Evolutionary conservation across 2,888 invertebrate species (phyloP).

Genomic region (Parochlus steinenii): DNA sequence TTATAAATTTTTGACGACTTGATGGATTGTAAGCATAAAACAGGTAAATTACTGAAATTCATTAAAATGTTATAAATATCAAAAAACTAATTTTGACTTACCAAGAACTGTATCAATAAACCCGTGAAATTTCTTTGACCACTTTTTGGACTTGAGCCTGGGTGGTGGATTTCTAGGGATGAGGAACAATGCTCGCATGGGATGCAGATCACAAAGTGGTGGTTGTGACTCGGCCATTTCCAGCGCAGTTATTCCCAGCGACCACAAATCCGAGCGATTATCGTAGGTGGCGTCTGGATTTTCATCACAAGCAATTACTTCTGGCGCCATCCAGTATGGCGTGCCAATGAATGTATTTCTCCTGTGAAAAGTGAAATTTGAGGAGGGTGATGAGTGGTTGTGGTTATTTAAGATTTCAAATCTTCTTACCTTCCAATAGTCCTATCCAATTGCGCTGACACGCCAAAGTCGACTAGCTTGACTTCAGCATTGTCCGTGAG

Average conservation of each 20-base stretch:
- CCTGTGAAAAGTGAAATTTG: too few species aligned
- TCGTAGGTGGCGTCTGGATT: conserved; percentile 99
- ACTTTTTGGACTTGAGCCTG: conserved; percentile 91
- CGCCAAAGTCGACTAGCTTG: conserved; percentile 98
- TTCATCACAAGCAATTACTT: conserved; percentile 99
- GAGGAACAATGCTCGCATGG: conserved; percentile 96
- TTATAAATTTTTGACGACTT: too few species aligned
- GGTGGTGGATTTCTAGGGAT: conserved; percentile 98
- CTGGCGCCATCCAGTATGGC: conserved; percentile 98
- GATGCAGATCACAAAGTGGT: conserved; percentile 97
- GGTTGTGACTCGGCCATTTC: conserved; percentile 99
- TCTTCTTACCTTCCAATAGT: conserved; percentile 97
- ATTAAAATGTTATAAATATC: too few species aligned
- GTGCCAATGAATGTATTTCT: conserved; percentile 94
- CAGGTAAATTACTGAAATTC: neutral
- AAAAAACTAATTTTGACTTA: conserved; percentile 16
- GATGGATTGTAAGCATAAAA: neutral
- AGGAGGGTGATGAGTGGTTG: too few species aligned
- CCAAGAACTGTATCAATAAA: conserved; percentile 93
- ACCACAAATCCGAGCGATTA: conserved; percentile 86
- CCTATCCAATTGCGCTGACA: conserved; percentile 95
- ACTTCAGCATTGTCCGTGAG: conserved; percentile 99
- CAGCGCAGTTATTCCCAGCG: conserved; percentile 89
- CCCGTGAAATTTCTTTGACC: conserved; percentile 94
- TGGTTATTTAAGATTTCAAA: too few species aligned